phyloP scores from a whole-genome alignment of 23 tunicate species.

The Ciona savignyi region DNA sequence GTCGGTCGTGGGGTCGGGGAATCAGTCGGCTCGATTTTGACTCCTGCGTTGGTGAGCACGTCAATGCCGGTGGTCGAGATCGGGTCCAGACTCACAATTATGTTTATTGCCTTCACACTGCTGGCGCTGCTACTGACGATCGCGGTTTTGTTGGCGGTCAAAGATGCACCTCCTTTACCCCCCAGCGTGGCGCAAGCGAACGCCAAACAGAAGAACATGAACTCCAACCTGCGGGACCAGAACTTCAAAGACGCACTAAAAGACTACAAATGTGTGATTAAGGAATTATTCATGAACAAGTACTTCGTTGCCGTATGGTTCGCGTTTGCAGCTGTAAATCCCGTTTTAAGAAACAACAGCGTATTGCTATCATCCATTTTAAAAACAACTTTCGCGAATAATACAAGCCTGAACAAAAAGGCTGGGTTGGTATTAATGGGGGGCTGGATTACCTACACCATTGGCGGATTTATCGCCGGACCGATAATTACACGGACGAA shows the following conservation, averaged over 20 bases:
- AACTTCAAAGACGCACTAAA: neutral
- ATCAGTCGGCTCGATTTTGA: conserved; percentile 34
- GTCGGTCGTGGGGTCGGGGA: conserved; percentile 62
- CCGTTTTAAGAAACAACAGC: conserved; percentile 38
- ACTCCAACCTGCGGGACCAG: neutral
- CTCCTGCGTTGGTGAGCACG: too few relatives aligned
- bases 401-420: conserved; percentile 1
- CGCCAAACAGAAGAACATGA: neutral
- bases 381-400: conserved; percentile 4
- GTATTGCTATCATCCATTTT: conserved; percentile 30
- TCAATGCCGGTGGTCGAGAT: too few relatives aligned
- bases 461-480: conserved; percentile 52
- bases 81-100: neutral
- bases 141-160: neutral
- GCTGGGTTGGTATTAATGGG: conserved; percentile 25
- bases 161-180: conserved; percentile 28
- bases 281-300: conserved; percentile 11
- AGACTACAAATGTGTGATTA: conserved; percentile 4
- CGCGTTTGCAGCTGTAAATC: conserved; percentile 44
- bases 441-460: conserved; percentile 42
- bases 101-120: conserved; percentile 19
- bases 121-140: conserved; percentile 9
- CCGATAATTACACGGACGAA: conserved; percentile 32
- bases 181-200: conserved; percentile 57
- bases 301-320: conserved; percentile 42